These are phyloP conservation scores for Lapara coniferarum DNA, from an alignment of 2,888 invertebrate species.

Conservation along the genomic window DNA sequence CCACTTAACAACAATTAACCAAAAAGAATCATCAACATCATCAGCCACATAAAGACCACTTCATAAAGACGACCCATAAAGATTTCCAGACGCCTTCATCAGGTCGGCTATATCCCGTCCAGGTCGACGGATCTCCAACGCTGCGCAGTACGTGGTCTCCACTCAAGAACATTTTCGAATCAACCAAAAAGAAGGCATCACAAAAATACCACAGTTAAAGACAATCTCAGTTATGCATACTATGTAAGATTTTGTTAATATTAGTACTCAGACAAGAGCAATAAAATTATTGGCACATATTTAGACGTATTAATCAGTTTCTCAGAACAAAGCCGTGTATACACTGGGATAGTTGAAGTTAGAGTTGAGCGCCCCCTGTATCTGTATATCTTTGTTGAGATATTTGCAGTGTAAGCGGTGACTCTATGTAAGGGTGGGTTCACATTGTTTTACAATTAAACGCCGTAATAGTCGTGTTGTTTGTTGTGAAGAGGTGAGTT, in stretches of 20 bases:
- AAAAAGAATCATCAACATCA: no score
- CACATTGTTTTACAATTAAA: slow-evolving; percentile 33
- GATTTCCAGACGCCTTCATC: no score
- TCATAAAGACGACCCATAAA: no score
- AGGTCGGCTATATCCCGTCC: no score
- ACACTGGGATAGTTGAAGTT: slow-evolving; percentile 66
- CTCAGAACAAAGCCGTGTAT: slow-evolving; percentile 55
- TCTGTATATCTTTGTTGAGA: slow-evolving; percentile 80
- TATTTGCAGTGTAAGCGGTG: slow-evolving; percentile 78
- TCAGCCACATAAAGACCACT: no score
- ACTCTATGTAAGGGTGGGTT: slow-evolving; percentile 51
- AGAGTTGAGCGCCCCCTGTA: slow-evolving; percentile 76
- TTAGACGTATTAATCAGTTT: slow-evolving; percentile 35
- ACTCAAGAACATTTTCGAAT: no score
- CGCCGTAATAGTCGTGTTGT: not conserved
- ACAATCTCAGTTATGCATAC: slow-evolving; percentile 1
- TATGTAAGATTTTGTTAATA: slow-evolving; percentile 22
- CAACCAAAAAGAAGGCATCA: not conserved
- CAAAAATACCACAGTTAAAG: not conserved
- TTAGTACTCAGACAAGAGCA: slow-evolving; percentile 22
- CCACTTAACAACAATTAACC: no score
- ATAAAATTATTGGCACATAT: slow-evolving; percentile 34
- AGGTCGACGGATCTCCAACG: no score
- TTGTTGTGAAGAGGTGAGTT: not conserved
- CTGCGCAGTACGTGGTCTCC: no score